phyloP scores from a whole-genome alignment of 2,888 invertebrate genomes.

The Diarsia rubi region DNA sequence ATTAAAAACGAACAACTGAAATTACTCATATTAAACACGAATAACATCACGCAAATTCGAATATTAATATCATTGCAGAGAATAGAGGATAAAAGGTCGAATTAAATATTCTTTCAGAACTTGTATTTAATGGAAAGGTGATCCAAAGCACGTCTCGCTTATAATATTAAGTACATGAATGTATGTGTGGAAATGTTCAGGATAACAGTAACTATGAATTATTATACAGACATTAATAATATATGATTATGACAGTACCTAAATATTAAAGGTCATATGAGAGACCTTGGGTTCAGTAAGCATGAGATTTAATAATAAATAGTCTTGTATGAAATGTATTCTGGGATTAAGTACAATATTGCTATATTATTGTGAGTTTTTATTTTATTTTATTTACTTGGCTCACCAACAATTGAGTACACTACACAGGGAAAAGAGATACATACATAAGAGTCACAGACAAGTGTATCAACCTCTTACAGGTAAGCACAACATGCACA shows the following conservation, averaged over 20 bases:
- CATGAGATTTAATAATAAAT: neutral
- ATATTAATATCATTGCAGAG: conserved; percentile 6
- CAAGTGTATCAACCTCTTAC: too few species aligned
- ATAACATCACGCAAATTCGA: conserved; percentile 6
- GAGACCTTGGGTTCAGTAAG: conserved; percentile 18
- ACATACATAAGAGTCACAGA: too few species aligned
- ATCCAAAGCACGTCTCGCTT: conserved; percentile 24
- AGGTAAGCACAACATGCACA: too few species aligned
- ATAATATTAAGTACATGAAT: conserved; percentile 4
- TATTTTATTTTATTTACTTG: too few species aligned
- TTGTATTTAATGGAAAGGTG: conserved; percentile 39
- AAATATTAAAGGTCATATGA: conserved; percentile 25
- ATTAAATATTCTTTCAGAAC: conserved; percentile 33
- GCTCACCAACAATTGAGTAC: too few species aligned
- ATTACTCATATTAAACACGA: neutral
- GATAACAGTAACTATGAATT: conserved; percentile 29
- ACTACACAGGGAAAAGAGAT: too few species aligned
- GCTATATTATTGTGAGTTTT: neutral
- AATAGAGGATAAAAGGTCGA: conserved; percentile 24
- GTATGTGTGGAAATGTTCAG: conserved; percentile 7
- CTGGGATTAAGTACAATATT: neutral
- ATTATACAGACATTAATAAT: conserved; percentile 37
- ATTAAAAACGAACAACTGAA: neutral
- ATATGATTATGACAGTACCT: neutral
- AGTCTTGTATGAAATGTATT: neutral